Evolutionary conservation across 92 coral and sea anemone species (phyloP).

Genomic region (Porites rus): DNA sequence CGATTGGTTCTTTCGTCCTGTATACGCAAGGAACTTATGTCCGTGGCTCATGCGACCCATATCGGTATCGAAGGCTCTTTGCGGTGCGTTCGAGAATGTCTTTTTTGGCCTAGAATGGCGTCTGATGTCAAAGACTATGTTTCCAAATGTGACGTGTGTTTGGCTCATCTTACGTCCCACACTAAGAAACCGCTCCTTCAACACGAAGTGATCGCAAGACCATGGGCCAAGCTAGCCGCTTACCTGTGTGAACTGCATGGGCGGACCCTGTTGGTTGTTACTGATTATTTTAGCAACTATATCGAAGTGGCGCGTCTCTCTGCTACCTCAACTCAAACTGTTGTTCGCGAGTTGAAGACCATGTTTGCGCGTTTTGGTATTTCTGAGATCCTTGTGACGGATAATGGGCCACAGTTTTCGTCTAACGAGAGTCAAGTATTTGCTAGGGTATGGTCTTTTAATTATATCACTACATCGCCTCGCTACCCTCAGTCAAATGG

Average conservation of each 20-base stretch:
- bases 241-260: slow-evolving; percentile 13
- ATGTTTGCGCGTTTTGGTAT: neutral
- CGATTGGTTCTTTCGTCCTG: slow-evolving; percentile 17
- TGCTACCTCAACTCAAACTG: slow-evolving; percentile 5
- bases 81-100: slow-evolving; percentile 46
- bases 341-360: too few species aligned
- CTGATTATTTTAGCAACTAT: neutral
- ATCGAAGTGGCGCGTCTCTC: slow-evolving; percentile 30
- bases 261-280: slow-evolving; percentile 51
- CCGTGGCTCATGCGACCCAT: slow-evolving; percentile 3
- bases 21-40: slow-evolving; percentile 42
- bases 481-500: too few species aligned
- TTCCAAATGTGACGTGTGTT: slow-evolving; percentile 47
- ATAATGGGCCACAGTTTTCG: slow-evolving; percentile 15
- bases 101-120: slow-evolving; percentile 59
- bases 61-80: neutral
- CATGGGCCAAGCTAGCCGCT: slow-evolving; percentile 36
- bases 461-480: slow-evolving; percentile 22
- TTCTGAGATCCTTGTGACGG: slow-evolving; percentile 37
- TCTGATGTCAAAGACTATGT: slow-evolving; percentile 52
- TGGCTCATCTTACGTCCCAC: slow-evolving; percentile 14
- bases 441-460: slow-evolving; percentile 32
- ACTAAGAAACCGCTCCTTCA: slow-evolving; percentile 55
- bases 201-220: slow-evolving; percentile 49
- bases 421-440: slow-evolving; percentile 34